Evolutionary conservation across 2,888 invertebrate species (phyloP), one percentile per base, ranked within the genome.

Genomic region (Apotomis capreana): DNA sequence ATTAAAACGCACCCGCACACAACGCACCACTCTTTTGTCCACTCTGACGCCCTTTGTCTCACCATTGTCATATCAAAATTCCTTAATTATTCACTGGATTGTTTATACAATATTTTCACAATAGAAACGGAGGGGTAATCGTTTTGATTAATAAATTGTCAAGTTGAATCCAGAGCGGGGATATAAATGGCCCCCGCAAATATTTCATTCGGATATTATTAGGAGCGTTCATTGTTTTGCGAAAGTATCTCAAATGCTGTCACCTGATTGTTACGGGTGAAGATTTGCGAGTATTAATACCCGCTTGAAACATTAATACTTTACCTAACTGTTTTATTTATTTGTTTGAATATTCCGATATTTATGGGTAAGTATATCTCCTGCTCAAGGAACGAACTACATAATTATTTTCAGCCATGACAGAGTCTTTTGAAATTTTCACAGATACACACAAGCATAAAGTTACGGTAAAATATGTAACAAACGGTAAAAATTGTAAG

Each of bases 111-210:
- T 93, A 93, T 92, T 93, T 93, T 90, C 92, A 92, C 92, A 93
- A 93, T 91, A 91, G 91, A 83, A 87, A 85, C 80, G 87, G 92
- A 89, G 91, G 87, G 89, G 92, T 91, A 93, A 93, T 93, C 91
- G 92, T 87, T 91, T 90, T 93, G 93, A 93, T 92, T 92, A 93
- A 93, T 93, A 93, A 92, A 93, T 93, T 93, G 93, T 92, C 93
- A 93, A 92, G 89, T 91, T 90, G 92, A 89, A 93, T 92, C 91
- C 93, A 89, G 87, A 81, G 90, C 87, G 90, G 89, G 89, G 90
- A 90, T 91, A 91, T 93, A 90, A 92, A 93, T 93, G 91, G 92
- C 90, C 87, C 89, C 92, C 92, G 87, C 91, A 90, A 86, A 93
- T 93, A 92, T 92, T 92, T 92, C 92, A 92, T 91, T 80, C 90